Base-by-base conservation (phyloP, 2,113 vertebrate genomes). In the Neomonachus schauinslandi region DNA sequence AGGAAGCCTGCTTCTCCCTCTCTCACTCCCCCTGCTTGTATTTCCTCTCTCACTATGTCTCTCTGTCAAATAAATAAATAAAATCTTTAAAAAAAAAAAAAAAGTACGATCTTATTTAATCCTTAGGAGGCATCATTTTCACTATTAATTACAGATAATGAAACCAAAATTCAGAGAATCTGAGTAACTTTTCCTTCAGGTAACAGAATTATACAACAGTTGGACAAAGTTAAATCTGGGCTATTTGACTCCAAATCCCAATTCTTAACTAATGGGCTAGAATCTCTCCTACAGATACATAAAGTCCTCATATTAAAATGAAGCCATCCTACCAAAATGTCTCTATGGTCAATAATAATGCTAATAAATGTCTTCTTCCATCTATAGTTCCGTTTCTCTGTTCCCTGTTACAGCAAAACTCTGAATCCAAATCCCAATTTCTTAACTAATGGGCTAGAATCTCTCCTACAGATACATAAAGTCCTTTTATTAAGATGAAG, bases 31-130 rank as follows among this genome's bases (percentile, higher is more conserved):
- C n/a, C n/a, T n/a, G n/a, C n/a, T n/a, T n/a, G n/a, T n/a, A n/a
- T n/a, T n/a, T n/a, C n/a, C n/a, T n/a, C n/a, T n/a, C n/a, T n/a
- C n/a, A n/a, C n/a, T n/a, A n/a, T n/a, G n/a, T n/a, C n/a, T n/a
- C n/a, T n/a, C n/a, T n/a, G n/a, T n/a, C n/a, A n/a, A n/a, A n/a
- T n/a, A n/a, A n/a, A n/a, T n/a, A n/a, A n/a, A n/a, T n/a, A n/a
- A n/a, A n/a, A n/a, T n/a, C n/a, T n/a, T n/a, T n/a, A n/a, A n/a
- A n/a, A n/a, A n/a, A n/a, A n/a, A n/a, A n/a, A n/a, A n/a, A 94
- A 89, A 95, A 97, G 59, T 36, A 71, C 28, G 31, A 86, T 11
- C 53, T 77, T 33, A 51, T 19, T 77, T 91, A 88, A 92, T 51
- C 51, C 46, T 59, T n/a, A 74, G 5, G 3, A 39, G 13, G 15